These are phyloP conservation scores for Esox niger DNA, from an alignment of 2,113 vertebrate genomes.

Conservation along the genomic window DNA sequence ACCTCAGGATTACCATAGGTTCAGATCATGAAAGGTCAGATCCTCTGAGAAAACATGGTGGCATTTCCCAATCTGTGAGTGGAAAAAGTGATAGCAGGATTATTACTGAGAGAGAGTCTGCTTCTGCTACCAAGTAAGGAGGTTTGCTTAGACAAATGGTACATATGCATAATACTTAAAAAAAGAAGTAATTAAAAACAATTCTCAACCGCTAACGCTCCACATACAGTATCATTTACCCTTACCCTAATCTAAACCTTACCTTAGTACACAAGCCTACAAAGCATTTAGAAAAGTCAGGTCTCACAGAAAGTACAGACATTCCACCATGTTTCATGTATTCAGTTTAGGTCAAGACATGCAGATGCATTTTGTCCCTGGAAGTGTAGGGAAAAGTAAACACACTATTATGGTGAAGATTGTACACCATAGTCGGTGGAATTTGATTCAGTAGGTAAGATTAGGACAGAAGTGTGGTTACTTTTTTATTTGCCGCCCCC, in stretches of 20 bases:
- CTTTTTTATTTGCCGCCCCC: background rate
- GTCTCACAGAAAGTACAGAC: too few relatives aligned
- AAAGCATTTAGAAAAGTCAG: too few relatives aligned
- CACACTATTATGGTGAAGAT: background rate
- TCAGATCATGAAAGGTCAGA: slow-evolving; percentile 4
- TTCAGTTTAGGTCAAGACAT: too few relatives aligned
- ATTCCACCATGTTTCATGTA: too few relatives aligned
- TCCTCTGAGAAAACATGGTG: background rate
- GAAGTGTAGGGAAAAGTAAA: too few relatives aligned
- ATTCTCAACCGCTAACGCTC: too few relatives aligned
- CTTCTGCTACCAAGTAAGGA: background rate
- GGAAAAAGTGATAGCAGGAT: background rate
- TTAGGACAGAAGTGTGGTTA: background rate
- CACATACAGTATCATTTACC: too few relatives aligned
- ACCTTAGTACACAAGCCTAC: too few relatives aligned
- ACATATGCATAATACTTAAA: too few relatives aligned
- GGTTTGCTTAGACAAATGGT: background rate
- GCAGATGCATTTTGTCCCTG: too few relatives aligned
- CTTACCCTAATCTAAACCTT: too few relatives aligned
- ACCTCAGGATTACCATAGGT: background rate
- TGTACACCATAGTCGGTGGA: background rate
- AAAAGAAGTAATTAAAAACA: too few relatives aligned
- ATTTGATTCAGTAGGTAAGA: background rate
- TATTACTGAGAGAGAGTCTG: background rate
- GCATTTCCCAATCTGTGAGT: slow-evolving; percentile 22